Evolutionary conservation across 2,797 vertebrate genomes (phyloP).

Genomic region (Manis javanica): DNA sequence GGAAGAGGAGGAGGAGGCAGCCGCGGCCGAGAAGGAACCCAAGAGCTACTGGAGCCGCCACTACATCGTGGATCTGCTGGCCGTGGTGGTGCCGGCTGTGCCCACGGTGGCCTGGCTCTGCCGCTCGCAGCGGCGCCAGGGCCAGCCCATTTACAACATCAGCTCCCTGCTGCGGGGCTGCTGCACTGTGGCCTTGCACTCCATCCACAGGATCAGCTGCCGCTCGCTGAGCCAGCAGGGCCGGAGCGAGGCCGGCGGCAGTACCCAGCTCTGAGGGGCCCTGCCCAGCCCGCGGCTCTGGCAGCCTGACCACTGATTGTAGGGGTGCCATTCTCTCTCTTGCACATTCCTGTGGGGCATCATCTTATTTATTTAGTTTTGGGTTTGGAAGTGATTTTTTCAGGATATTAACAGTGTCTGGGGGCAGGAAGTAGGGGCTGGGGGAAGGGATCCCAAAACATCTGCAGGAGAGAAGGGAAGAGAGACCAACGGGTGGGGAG

Average conservation of each 20-base stretch:
- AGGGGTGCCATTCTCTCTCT: slow-evolving; percentile 56
- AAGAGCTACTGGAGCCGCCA: slow-evolving; percentile 98
- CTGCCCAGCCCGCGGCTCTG: not conserved
- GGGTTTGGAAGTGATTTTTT: not conserved
- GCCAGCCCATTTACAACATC: slow-evolving; percentile 97
- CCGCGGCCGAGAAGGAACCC: slow-evolving; percentile 71
- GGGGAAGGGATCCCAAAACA: not conserved
- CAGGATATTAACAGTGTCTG: not conserved
- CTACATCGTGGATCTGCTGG: slow-evolving; percentile 96
- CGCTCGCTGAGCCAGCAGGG: slow-evolving; percentile 85
- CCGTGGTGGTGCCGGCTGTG: slow-evolving; percentile 95
- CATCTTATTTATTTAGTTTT: slow-evolving; percentile 61
- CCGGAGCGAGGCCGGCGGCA: slow-evolving; percentile 65
- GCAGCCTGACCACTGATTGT: slow-evolving; percentile 83
- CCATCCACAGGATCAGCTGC: slow-evolving; percentile 92
- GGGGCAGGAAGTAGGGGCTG: not conserved
- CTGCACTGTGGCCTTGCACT: slow-evolving; percentile 96
- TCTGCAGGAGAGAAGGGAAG: not conserved
- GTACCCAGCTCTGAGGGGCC: slow-evolving; percentile 88
- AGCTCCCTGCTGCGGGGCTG: slow-evolving; percentile 96
- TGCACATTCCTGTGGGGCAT: not conserved
- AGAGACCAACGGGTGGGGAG: not conserved
- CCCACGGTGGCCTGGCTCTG: slow-evolving; percentile 98
- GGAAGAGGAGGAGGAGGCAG: slow-evolving; percentile 59
- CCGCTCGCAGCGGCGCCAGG: slow-evolving; percentile 91